A percentile compares a stretch with the other conserved stretches of the same genome.
These are phyloP conservation scores for Diphyllodes magnificus DNA, from an alignment of 2,113 vertebrate species.

Conservation along the genomic window DNA sequence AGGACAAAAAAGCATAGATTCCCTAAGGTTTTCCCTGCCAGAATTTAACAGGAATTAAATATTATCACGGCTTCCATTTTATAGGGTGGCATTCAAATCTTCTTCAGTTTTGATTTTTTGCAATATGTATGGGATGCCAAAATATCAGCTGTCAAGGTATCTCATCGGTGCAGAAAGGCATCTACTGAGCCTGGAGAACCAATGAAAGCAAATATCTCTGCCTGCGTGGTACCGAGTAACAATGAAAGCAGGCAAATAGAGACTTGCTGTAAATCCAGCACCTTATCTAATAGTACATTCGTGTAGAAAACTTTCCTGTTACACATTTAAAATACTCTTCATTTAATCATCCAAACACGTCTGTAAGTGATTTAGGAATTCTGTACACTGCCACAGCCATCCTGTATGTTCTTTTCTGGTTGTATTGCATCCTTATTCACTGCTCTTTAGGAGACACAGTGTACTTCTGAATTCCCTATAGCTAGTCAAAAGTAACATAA, in stretches of 20 bases:
- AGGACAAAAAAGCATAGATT: neutral
- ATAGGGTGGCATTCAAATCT: neutral
- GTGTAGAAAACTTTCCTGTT: neutral
- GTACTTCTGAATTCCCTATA: neutral
- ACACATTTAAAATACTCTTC: neutral
- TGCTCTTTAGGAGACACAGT: neutral
- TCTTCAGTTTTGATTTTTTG: neutral
- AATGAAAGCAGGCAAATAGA: neutral
- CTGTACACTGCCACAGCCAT: neutral
- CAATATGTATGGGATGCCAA: neutral
- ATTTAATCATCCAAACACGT: neutral
- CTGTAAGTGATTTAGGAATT: neutral
- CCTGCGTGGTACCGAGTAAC: neutral
- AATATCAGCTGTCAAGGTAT: neutral
- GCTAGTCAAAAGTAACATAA: neutral
- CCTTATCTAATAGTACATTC: neutral
- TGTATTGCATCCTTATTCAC: neutral
- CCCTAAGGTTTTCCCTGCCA: neutral
- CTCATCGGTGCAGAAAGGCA: neutral
- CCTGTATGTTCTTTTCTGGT: neutral
- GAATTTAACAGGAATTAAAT: neutral
- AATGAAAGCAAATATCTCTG: neutral
- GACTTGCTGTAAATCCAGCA: neutral
- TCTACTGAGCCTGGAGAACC: neutral
- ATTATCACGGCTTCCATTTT: neutral